A percentile compares a stretch with the other conserved stretches of the same genome.
Evolutionary conservation across 2,797 vertebrate species (phyloP).

Genomic region (Paedocypris micromegethes): DNA sequence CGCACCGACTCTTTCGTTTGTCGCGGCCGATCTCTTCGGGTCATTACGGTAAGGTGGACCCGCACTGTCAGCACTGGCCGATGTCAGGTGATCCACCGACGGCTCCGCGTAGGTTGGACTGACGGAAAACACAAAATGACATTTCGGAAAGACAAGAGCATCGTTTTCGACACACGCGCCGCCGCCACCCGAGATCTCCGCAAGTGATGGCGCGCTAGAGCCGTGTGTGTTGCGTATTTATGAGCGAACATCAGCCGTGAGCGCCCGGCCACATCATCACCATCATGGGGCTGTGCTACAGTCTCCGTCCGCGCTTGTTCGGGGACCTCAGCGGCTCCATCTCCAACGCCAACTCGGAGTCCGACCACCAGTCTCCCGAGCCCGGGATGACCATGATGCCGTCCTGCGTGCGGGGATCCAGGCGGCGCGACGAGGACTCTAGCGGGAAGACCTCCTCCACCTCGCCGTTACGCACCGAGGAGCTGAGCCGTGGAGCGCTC

Average conservation of each 20-base stretch:
- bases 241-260: constrained; percentile 57
- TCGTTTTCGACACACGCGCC: constrained; percentile 58
- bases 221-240: constrained; percentile 50
- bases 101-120: constrained; percentile 60
- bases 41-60: constrained; percentile 86
- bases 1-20: constrained; percentile 24
- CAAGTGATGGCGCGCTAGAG: constrained; percentile 64
- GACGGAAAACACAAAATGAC: constrained; percentile 81
- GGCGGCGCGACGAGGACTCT: constrained; percentile 61
- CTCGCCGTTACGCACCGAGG: constrained; percentile 65
- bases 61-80: constrained; percentile 71
- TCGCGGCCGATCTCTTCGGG: constrained; percentile 59
- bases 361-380: constrained; percentile 71
- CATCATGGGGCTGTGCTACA: constrained; percentile 94
- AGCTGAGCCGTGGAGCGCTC: constrained; percentile 65
- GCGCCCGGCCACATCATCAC: constrained; percentile 72
- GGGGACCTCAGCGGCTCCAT: constrained; percentile 79
- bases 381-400: constrained; percentile 51
- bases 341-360: constrained; percentile 76
- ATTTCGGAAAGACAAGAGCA: constrained; percentile 76
- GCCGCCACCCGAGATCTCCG: constrained; percentile 53
- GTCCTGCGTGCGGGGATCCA: constrained; percentile 61
- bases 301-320: constrained; percentile 90
- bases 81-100: constrained; percentile 78
- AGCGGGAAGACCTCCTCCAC: constrained; percentile 53